A percentile compares a stretch with the other conserved stretches of the same genome.
Conservation (phyloP, 2,888 invertebrate species). For the Ceratothoa steindachneri region DNA sequence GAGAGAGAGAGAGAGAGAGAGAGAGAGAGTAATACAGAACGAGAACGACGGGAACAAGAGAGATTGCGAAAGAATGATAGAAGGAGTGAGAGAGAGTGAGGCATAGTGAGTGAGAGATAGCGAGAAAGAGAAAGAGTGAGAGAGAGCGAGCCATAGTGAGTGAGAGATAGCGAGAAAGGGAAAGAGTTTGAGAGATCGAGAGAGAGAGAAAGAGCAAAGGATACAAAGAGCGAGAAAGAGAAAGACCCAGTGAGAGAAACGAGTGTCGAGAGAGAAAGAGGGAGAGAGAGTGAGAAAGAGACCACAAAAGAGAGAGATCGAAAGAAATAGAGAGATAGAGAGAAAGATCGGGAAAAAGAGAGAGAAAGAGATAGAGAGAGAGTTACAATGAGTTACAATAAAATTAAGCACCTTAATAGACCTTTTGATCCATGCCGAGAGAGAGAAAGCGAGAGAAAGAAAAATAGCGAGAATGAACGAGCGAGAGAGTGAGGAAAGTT, state of each 20-base stretch:
- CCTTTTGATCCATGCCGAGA: too few species aligned
- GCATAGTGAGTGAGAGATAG: neutral
- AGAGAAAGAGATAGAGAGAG: too few species aligned
- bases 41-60: neutral
- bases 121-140: neutral
- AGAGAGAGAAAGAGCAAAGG: too few species aligned
- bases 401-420: too few species aligned
- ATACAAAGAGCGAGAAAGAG: too few species aligned
- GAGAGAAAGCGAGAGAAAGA: too few species aligned
- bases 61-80: neutral
- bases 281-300: too few species aligned
- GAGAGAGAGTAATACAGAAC: slow-evolving; percentile 1
- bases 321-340: too few species aligned
- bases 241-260: neutral
- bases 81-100: slow-evolving; percentile 3
- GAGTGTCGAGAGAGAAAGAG: neutral
- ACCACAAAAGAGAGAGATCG: too few species aligned
- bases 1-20: slow-evolving; percentile 18
- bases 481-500: neutral
- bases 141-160: neutral
- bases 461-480: too few species aligned
- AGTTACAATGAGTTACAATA: too few species aligned
- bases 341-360: too few species aligned
- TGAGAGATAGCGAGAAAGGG: slow-evolving; percentile 2
- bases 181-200: neutral